Evolutionary conservation across 1,140 invertebrate species (phyloP).

Genomic region (Ephestia elutella): DNA sequence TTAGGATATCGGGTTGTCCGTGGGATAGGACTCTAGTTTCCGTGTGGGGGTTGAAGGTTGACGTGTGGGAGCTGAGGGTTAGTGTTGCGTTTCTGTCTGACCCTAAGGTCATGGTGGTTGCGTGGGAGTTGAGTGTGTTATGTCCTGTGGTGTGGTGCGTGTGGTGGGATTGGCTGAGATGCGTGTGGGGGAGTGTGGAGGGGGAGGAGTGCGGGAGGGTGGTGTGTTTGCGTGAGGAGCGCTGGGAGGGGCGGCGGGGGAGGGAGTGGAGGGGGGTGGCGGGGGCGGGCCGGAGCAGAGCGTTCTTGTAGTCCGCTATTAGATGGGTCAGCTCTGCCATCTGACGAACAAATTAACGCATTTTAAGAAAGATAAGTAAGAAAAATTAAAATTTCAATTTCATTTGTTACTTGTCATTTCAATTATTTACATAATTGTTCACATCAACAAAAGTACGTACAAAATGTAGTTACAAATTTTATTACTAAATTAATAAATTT

Average conservation of each 20-base stretch:
- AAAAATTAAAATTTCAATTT: too few species aligned
- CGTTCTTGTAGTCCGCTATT: constrained; percentile 97
- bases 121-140: constrained; percentile 75
- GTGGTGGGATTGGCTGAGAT: constrained; percentile 48
- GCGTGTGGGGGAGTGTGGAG: constrained; percentile 54
- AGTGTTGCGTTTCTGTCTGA: constrained; percentile 64
- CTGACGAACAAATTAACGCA: constrained; percentile 62
- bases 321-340: constrained; percentile 92
- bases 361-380: too few species aligned
- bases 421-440: too few species aligned
- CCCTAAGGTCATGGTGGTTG: constrained; percentile 58
- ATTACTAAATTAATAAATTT: too few species aligned
- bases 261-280: constrained; percentile 87
- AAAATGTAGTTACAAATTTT: too few species aligned
- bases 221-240: constrained; percentile 41
- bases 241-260: constrained; percentile 83
- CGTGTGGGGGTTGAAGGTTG: constrained; percentile 50
- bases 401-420: too few species aligned
- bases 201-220: constrained; percentile 49
- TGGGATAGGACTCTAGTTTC: constrained; percentile 58
- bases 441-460: too few species aligned
- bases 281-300: constrained; percentile 75
- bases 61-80: constrained; percentile 65
- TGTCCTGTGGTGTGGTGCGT: constrained; percentile 59
- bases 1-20: constrained; percentile 86